phyloP scores from a whole-genome alignment of 2,113 vertebrate species.

The Eulacestoma nigropectus region DNA sequence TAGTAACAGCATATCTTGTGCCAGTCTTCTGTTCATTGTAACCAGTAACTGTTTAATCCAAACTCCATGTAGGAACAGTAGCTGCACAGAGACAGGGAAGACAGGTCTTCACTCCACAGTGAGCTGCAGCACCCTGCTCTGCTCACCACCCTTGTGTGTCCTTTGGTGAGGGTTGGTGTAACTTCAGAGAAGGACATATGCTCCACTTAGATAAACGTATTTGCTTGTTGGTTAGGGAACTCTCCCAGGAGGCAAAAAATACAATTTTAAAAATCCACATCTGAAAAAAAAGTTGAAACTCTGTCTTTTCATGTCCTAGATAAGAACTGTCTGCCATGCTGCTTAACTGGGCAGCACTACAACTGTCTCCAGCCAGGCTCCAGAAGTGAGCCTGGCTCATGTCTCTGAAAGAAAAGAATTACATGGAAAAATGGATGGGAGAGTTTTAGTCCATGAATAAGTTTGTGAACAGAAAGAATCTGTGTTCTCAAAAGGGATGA shows the following conservation, averaged over 20 bases:
- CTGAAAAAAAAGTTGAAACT: background rate
- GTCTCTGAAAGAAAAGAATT: background rate
- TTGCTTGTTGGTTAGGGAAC: background rate
- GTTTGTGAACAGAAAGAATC: background rate
- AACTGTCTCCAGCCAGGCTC: background rate
- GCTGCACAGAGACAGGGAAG: background rate
- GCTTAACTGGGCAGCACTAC: background rate
- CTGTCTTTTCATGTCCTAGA: background rate
- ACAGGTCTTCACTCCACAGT: background rate
- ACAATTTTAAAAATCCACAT: background rate
- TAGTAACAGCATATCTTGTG: background rate
- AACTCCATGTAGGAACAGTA: background rate
- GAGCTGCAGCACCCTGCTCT: background rate
- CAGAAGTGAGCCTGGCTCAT: background rate
- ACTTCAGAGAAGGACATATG: background rate
- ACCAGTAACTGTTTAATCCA: background rate
- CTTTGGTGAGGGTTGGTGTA: background rate
- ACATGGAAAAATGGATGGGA: rapidly evolving
- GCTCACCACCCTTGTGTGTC: background rate
- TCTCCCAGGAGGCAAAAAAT: background rate
- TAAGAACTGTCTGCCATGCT: background rate
- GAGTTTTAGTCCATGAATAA: background rate
- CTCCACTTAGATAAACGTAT: background rate
- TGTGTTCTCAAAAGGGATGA: background rate
- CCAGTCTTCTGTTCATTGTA: background rate